Percentiles rank a stretch among this genome's conserved stretches.
Evolutionary conservation across 2,113 vertebrate genomes (phyloP).

Genomic region (Ciconia maguari): DNA sequence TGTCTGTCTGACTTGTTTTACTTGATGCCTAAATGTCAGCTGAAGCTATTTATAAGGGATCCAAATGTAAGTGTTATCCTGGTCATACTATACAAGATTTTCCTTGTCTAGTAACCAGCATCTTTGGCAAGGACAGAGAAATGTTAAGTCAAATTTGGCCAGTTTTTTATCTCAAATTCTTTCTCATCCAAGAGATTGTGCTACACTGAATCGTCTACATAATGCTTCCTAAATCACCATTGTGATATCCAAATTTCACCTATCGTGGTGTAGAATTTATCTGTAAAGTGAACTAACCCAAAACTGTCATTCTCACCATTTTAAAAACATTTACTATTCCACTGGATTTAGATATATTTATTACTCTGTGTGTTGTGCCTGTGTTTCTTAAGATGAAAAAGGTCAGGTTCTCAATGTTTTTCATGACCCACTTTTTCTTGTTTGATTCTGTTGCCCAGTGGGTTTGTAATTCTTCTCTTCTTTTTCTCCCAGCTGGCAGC

Average conservation of each 20-base stretch:
- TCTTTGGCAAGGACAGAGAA: not conserved
- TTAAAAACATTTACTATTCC: not conserved
- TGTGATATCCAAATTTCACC: not conserved
- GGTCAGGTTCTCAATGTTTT: not conserved
- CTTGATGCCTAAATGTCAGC: not conserved
- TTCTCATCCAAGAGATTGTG: not conserved
- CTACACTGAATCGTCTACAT: not conserved
- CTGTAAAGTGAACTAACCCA: not conserved
- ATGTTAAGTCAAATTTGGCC: not conserved
- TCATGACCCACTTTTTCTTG: not conserved
- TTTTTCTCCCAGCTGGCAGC: not conserved
- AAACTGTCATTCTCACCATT: not conserved
- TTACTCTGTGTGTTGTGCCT: not conserved
- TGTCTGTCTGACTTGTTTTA: not conserved
- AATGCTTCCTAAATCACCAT: not conserved
- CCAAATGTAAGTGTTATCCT: not conserved
- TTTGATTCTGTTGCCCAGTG: not conserved
- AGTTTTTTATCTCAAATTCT: not conserved
- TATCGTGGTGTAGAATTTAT: not conserved
- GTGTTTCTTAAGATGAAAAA: not conserved
- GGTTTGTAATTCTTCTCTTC: not conserved
- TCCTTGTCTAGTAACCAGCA: not conserved
- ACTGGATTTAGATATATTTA: not conserved
- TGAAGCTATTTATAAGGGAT: not conserved
- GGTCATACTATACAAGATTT: not conserved